A percentile compares a stretch with the other conserved stretches of the same genome.
These are phyloP conservation scores for Autographa pulchrina DNA, from an alignment of 2,888 invertebrate genomes.

Conservation along the genomic window DNA sequence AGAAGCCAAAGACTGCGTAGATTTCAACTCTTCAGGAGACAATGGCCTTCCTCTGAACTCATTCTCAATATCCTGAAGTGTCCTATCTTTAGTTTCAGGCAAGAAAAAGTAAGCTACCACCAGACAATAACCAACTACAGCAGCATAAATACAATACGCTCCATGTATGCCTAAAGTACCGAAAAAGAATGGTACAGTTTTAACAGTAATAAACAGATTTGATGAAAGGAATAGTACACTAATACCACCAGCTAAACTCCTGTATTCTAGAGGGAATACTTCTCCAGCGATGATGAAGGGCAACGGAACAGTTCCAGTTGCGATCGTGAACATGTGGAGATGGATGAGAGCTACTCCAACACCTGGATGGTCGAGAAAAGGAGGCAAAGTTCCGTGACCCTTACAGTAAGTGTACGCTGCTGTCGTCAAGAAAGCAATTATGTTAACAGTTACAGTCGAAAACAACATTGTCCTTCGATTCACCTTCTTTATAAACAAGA, in stretches of 20 bases:
- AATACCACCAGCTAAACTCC: slow-evolving; percentile 88
- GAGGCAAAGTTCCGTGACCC: slow-evolving; percentile 59
- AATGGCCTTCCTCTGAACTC: slow-evolving; percentile 74
- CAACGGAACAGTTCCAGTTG: slow-evolving; percentile 90
- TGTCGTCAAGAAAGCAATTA: slow-evolving; percentile 64
- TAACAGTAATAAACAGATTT: slow-evolving; percentile 74
- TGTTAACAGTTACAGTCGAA: slow-evolving; percentile 63
- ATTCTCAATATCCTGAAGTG: slow-evolving; percentile 78
- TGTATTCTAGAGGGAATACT: slow-evolving; percentile 89
- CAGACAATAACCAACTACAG: slow-evolving; percentile 71
- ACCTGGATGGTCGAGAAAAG: slow-evolving; percentile 68
- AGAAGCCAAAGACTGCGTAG: slow-evolving; percentile 69
- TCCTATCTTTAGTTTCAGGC: slow-evolving; percentile 79
- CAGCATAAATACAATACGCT: slow-evolving; percentile 73
- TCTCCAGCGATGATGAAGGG: slow-evolving; percentile 93
- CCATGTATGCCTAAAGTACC: slow-evolving; percentile 70
- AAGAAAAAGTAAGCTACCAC: slow-evolving; percentile 71
- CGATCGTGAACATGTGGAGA: slow-evolving; percentile 86
- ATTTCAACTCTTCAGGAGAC: slow-evolving; percentile 69
- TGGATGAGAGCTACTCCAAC: slow-evolving; percentile 72
- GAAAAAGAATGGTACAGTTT: slow-evolving; percentile 74
- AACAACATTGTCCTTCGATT: slow-evolving; percentile 72
- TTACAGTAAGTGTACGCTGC: slow-evolving; percentile 71
- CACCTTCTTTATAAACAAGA: slow-evolving; percentile 70
- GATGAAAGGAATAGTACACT: slow-evolving; percentile 73